phyloP scores from a whole-genome alignment of 2,797 vertebrate species.

The Scolopax bukidnonensis region DNA sequence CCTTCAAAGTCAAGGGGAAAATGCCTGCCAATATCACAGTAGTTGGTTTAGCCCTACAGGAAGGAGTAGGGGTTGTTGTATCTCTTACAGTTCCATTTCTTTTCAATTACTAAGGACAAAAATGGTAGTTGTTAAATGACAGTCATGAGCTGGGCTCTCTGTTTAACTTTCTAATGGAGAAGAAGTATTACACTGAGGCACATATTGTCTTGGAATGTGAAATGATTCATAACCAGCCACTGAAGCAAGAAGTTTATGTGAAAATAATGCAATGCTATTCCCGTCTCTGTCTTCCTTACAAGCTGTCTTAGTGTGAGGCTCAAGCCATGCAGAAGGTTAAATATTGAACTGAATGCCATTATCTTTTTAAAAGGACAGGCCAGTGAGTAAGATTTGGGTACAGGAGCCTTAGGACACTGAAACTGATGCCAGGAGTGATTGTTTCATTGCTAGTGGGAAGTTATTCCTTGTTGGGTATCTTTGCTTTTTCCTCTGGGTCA shows the following conservation, averaged over 20 bases:
- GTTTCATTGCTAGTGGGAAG: background rate
- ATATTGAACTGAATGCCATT: background rate
- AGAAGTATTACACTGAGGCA: background rate
- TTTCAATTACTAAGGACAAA: background rate
- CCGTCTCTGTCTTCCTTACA: background rate
- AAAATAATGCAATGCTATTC: background rate
- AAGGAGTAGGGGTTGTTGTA: background rate
- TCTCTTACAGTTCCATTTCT: background rate
- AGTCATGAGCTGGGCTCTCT: background rate
- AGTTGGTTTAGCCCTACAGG: background rate
- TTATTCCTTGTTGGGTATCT: background rate
- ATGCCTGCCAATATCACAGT: background rate
- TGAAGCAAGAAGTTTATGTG: background rate
- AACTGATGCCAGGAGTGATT: background rate
- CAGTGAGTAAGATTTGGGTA: background rate
- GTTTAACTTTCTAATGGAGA: background rate
- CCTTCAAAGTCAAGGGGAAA: background rate
- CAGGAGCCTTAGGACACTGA: background rate
- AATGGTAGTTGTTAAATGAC: background rate
- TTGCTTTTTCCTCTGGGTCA: background rate
- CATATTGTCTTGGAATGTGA: background rate
- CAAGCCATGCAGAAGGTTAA: background rate
- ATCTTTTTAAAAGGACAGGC: background rate
- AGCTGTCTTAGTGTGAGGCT: background rate
- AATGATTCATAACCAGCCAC: background rate